Evolutionary conservation across 2,888 invertebrate species (phyloP).

Genomic region (Caenorhabditis sp.): DNA sequence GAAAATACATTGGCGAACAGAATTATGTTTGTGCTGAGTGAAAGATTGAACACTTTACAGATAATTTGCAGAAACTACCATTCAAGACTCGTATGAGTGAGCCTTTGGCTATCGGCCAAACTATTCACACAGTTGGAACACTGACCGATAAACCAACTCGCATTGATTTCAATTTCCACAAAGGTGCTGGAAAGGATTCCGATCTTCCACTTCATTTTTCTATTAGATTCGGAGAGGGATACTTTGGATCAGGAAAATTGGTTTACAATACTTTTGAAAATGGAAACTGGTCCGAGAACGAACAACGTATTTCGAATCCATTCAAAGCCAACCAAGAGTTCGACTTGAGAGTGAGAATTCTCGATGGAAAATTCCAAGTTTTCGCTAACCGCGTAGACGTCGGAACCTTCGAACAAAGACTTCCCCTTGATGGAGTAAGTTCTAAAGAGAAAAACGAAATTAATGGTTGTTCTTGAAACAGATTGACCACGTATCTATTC

Average conservation of each 20-base stretch:
- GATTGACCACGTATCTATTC: slow-evolving; percentile 69
- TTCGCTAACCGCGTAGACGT: slow-evolving; percentile 68
- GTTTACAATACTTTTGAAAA: slow-evolving; percentile 66
- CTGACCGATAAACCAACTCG: slow-evolving; percentile 63
- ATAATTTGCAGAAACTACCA: slow-evolving; percentile 60
- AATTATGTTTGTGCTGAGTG: slow-evolving; percentile 46
- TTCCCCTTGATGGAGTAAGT: slow-evolving; percentile 63
- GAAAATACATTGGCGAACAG: slow-evolving; percentile 66
- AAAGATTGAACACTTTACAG: background rate
- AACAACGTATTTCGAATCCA: slow-evolving; percentile 67
- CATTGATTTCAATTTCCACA: slow-evolving; percentile 70
- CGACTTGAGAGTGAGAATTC: slow-evolving; percentile 67
- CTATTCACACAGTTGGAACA: slow-evolving; percentile 68
- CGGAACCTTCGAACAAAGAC: slow-evolving; percentile 67
- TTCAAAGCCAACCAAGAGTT: slow-evolving; percentile 66
- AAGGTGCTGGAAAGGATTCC: slow-evolving; percentile 61
- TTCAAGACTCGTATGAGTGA: slow-evolving; percentile 69
- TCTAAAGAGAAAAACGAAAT: background rate
- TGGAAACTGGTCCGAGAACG: slow-evolving; percentile 68
- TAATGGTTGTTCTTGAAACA: slow-evolving; percentile 12
- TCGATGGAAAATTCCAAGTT: slow-evolving; percentile 66
- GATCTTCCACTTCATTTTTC: slow-evolving; percentile 70
- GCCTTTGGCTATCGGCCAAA: slow-evolving; percentile 68
- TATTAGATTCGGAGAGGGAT: slow-evolving; percentile 67
- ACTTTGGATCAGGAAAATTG: slow-evolving; percentile 60